Conservation (phyloP, 2,113 vertebrate genomes). For the Channa maculata region DNA sequence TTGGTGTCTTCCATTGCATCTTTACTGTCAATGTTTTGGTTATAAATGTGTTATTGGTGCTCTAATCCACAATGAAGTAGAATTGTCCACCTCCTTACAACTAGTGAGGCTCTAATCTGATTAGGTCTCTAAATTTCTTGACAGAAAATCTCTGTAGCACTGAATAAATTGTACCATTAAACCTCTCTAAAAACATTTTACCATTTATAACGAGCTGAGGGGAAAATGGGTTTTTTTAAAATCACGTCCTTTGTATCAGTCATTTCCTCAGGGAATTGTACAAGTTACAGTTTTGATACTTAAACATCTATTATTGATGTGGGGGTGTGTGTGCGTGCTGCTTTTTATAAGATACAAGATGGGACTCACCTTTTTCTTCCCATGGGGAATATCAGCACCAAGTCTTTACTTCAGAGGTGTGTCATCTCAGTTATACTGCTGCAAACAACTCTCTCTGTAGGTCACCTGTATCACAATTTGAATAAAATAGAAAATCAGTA, state of each 20-base stretch:
- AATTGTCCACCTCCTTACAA: not conserved
- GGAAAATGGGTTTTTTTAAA: not conserved
- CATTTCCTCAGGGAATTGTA: slow-evolving; percentile 61
- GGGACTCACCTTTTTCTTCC: not conserved
- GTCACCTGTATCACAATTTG: not conserved
- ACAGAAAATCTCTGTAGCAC: not conserved
- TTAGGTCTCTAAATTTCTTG: slow-evolving; percentile 22
- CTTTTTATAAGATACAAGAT: not conserved
- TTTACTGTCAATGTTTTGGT: not conserved
- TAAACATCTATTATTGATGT: slow-evolving; percentile 52
- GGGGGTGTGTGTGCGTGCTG: not conserved
- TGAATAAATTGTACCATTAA: not conserved
- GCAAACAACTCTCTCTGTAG: not conserved
- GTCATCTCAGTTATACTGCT: not conserved
- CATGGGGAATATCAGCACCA: not conserved
- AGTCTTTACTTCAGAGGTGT: not conserved
- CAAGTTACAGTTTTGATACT: slow-evolving; percentile 61
- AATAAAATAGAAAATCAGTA: not conserved
- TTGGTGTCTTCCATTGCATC: slow-evolving; percentile 2
- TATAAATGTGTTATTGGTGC: not conserved
- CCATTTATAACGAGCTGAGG: not conserved
- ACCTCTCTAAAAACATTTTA: not conserved
- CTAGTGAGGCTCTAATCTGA: not conserved
- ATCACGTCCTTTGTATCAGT: slow-evolving; percentile 28
- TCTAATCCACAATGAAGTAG: slow-evolving; percentile 3